phyloP scores from a whole-genome alignment of 2,797 vertebrate genomes.

The Todus mexicanus region DNA sequence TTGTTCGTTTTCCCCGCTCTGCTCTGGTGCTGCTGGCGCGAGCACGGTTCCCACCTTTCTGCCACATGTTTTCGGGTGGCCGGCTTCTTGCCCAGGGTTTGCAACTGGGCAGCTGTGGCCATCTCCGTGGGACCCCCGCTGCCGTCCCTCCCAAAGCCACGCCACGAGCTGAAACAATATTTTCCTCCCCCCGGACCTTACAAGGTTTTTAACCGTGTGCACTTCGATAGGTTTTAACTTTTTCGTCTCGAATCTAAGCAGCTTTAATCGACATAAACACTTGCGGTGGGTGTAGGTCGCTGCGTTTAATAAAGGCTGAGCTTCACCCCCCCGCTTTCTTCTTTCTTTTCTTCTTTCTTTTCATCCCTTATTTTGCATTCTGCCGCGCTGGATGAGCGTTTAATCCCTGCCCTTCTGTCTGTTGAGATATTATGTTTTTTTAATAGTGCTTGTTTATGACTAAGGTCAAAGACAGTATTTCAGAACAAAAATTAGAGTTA shows the following conservation, averaged over 20 bases:
- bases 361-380: slow-evolving; percentile 65
- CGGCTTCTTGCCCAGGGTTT: background rate
- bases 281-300: background rate
- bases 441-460: slow-evolving; percentile 81
- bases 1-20: background rate
- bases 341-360: slow-evolving; percentile 23
- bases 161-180: accelerated
- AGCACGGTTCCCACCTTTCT: slow-evolving; percentile 33
- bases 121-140: background rate
- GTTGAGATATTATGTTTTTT: slow-evolving; percentile 78
- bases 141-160: background rate
- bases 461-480: slow-evolving; percentile 81
- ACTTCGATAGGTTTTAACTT: slow-evolving; percentile 31
- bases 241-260: background rate
- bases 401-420: slow-evolving; percentile 79
- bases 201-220: background rate
- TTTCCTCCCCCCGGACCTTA: background rate
- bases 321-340: background rate
- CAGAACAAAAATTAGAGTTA: slow-evolving; percentile 81
- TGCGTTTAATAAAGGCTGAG: slow-evolving; percentile 12
- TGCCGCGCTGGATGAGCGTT: slow-evolving; percentile 44
- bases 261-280: slow-evolving; percentile 10
- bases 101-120: background rate
- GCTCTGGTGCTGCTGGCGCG: accelerated
- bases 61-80: background rate